phyloP scores from a whole-genome alignment of 2,113 vertebrate genomes.

The Deroptyus accipitrinus region DNA sequence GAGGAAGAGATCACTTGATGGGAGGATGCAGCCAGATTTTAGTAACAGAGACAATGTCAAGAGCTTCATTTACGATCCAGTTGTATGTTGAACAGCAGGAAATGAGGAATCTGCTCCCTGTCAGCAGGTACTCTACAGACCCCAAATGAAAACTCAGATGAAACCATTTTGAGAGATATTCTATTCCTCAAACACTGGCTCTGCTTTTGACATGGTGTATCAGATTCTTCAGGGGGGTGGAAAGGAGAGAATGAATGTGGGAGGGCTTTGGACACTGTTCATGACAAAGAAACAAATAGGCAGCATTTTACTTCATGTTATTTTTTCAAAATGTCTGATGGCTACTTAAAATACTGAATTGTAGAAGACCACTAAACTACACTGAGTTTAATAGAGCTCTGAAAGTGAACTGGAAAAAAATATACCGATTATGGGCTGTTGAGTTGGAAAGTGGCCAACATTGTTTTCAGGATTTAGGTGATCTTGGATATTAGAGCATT shows the following conservation, averaged over 20 bases:
- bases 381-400: neutral
- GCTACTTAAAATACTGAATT: neutral
- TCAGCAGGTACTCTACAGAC: conserved; percentile 3
- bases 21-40: neutral
- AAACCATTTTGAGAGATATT: neutral
- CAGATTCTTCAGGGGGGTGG: neutral
- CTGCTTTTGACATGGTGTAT: conserved; percentile 27
- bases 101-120: conserved; percentile 39
- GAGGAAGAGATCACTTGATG: neutral
- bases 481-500: neutral
- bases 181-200: neutral
- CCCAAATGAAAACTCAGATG: conserved; percentile 6
- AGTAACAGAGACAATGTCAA: neutral
- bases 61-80: neutral
- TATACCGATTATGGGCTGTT: neutral
- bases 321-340: neutral
- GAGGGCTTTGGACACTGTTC: neutral
- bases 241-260: neutral
- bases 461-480: conserved; percentile 12
- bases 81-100: conserved; percentile 23
- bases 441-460: neutral
- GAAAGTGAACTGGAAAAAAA: neutral
- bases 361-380: neutral
- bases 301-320: neutral
- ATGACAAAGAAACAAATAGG: neutral